Conservation (phyloP, 2,113 vertebrate genomes). For the Taxidea taxus region DNA sequence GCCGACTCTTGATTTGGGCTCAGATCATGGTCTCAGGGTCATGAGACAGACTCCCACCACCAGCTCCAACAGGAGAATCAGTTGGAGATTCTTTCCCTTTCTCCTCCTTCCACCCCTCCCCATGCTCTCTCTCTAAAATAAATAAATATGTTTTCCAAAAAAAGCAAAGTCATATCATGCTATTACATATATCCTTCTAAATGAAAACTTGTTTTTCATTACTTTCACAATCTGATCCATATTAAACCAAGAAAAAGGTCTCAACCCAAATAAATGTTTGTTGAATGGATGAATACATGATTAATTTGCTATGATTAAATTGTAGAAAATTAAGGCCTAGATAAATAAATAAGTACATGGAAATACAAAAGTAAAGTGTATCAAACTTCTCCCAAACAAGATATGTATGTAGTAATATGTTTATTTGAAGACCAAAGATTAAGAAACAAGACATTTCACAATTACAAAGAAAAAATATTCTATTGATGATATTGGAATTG, state of each 20-base stretch:
- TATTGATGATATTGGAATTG: neutral
- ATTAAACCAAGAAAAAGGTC: neutral
- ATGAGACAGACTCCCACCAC: neutral
- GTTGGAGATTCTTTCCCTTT: neutral
- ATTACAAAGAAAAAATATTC: neutral
- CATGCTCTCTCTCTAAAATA: neutral
- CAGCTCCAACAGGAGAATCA: neutral
- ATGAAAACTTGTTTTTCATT: neutral
- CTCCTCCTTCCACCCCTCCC: neutral
- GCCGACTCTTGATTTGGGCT: neutral
- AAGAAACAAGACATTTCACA: conserved; percentile 35
- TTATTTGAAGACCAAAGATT: neutral
- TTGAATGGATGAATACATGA: conserved; percentile 2
- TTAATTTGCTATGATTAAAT: conserved; percentile 23
- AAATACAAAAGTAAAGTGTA: conserved; percentile 18
- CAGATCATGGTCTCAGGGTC: neutral
- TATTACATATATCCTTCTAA: neutral
- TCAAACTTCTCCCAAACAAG: neutral
- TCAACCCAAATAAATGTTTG: neutral
- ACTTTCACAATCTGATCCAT: conserved; percentile 37
- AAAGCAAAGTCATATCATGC: neutral
- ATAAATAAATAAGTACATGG: neutral
- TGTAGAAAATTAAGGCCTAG: neutral
- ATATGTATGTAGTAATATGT: neutral
- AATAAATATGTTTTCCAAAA: neutral